Conservation (phyloP, 2,888 invertebrate genomes). For the Ctenicera cuprea region DNA sequence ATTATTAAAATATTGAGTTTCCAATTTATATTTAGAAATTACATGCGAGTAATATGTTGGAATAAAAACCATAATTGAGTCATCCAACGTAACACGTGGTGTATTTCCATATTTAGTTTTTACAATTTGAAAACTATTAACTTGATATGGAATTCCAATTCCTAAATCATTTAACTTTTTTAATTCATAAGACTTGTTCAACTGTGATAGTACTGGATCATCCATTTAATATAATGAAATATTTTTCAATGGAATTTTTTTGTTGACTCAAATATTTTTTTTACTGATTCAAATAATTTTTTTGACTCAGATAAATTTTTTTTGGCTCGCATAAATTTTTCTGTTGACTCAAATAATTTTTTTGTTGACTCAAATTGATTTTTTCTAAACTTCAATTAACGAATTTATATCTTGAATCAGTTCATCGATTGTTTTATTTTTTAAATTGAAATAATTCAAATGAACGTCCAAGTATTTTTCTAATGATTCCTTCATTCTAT, state of each 20-base stretch:
- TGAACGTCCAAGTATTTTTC: not conserved
- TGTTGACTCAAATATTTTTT: no score
- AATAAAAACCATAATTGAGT: slow-evolving; percentile 14
- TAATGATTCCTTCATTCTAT: not conserved
- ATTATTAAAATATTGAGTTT: slow-evolving; percentile 13
- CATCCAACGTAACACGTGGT: slow-evolving; percentile 16
- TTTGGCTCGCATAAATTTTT: no score
- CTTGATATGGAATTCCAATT: slow-evolving; percentile 7
- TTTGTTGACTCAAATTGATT: no score
- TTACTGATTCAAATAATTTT: no score
- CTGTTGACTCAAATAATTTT: no score
- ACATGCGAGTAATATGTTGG: slow-evolving; percentile 6
- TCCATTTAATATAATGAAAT: no score
- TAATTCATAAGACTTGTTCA: not conserved
- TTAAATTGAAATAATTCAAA: slow-evolving; percentile 1
- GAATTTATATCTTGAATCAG: slow-evolving; percentile 3
- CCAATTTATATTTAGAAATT: slow-evolving; percentile 18
- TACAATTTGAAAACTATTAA: slow-evolving; percentile 9
- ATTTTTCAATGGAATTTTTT: slow-evolving; percentile 2
- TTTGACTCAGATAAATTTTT: no score
- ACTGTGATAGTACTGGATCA: no score
- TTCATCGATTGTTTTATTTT: slow-evolving; percentile 7
- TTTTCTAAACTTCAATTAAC: not conserved
- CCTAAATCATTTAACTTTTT: slow-evolving; percentile 7
- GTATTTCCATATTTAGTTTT: slow-evolving; percentile 13